Conservation (phyloP, 2,113 vertebrate species). For the Leptocoma aspasia region DNA sequence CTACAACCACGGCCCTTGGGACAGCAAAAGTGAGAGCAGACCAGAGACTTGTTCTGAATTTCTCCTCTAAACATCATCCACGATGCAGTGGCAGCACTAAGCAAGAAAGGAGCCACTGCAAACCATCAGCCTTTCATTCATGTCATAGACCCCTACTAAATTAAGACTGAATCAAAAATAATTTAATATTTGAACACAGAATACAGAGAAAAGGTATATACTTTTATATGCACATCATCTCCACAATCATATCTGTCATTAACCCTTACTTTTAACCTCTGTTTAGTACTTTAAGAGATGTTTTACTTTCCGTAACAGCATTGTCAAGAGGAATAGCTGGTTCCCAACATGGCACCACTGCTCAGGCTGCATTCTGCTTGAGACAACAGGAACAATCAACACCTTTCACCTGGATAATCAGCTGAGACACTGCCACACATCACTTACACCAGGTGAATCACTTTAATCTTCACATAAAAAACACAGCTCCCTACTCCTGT, state of each 20-base stretch:
- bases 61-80: neutral
- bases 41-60: neutral
- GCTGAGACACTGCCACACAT: neutral
- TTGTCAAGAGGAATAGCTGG: neutral
- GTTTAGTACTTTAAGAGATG: neutral
- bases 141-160: neutral
- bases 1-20: neutral
- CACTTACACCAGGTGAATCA: too few relatives aligned
- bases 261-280: neutral
- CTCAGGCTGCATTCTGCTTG: neutral
- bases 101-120: neutral
- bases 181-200: neutral
- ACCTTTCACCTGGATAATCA: neutral
- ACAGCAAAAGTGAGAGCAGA: neutral
- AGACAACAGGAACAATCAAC: neutral
- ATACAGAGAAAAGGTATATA: neutral
- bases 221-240: neutral
- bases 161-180: neutral
- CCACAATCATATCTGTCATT: accelerated
- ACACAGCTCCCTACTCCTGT: neutral
- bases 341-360: neutral
- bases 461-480: neutral
- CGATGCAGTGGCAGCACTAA: neutral
- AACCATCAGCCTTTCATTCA: neutral
- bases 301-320: neutral